Evolutionary conservation across 2,888 invertebrate species (phyloP).

Genomic region (Eupithecia subumbrata): DNA sequence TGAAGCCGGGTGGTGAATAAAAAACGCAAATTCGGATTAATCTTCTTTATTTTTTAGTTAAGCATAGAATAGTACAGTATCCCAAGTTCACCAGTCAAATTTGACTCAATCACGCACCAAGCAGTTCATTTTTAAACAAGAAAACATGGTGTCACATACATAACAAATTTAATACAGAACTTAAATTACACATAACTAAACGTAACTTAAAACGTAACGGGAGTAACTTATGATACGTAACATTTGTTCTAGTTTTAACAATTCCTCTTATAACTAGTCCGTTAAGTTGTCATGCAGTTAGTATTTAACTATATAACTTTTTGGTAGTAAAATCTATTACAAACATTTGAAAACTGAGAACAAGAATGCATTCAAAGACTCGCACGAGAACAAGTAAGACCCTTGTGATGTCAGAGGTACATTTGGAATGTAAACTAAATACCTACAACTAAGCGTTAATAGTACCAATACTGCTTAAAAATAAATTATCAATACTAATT

Average conservation of each 20-base stretch:
- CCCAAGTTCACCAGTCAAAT: slow-evolving; percentile 75
- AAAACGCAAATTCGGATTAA: slow-evolving; percentile 64
- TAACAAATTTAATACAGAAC: slow-evolving; percentile 44
- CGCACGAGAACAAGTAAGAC: slow-evolving; percentile 44
- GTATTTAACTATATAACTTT: slow-evolving; percentile 60
- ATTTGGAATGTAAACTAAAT: slow-evolving; percentile 77
- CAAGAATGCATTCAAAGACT: slow-evolving; percentile 38
- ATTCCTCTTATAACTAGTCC: slow-evolving; percentile 61
- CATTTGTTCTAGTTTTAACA: slow-evolving; percentile 72
- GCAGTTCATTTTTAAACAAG: slow-evolving; percentile 56
- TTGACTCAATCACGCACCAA: slow-evolving; percentile 70
- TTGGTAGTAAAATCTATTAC: slow-evolving; percentile 65
- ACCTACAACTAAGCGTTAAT: slow-evolving; percentile 70
- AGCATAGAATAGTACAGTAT: slow-evolving; percentile 83
- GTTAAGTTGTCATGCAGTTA: slow-evolving; percentile 74
- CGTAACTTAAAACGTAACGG: slow-evolving; percentile 37
- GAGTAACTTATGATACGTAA: slow-evolving; percentile 51
- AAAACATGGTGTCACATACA: slow-evolving; percentile 57
- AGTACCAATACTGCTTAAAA: slow-evolving; percentile 79
- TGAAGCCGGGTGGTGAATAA: slow-evolving; percentile 38
- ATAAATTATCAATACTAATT: slow-evolving; percentile 66
- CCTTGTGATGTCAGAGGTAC: slow-evolving; percentile 57
- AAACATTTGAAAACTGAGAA: slow-evolving; percentile 57
- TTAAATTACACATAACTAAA: slow-evolving; percentile 6
- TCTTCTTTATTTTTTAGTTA: slow-evolving; percentile 82